Evolutionary conservation across 2,113 vertebrate genomes (phyloP), one percentile per base, ranked within the genome.

Genomic region (Perccottus glenii): DNA sequence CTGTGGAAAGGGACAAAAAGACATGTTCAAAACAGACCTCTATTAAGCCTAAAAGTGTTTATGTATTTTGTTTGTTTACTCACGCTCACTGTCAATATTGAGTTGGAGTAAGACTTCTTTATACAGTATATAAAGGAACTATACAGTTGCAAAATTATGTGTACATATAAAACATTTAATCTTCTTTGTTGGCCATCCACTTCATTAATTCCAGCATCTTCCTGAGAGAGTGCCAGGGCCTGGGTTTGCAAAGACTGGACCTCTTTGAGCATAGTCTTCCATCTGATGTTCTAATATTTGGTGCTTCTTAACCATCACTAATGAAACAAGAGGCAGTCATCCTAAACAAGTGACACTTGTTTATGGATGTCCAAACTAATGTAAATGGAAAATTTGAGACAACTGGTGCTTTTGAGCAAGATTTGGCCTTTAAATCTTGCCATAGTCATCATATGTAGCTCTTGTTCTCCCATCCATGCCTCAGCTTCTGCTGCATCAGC

Each of bases 391-490:
- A 2, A 0, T 3, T 5, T 14, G 11, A 48, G 4, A 66, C 40
- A 59, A 1, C 38, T 27, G 0, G 5, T 0, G 42, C n/a, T 73
- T 7, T n/a, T 60, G 63, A 62, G 35, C 42, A 73, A 33, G 63
- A 97, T 94, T 97, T 98, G 15, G 95, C 96, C 68, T 96, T 98
- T 83, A 98, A 90, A 84, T 98, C 96, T 70, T 96, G 75, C 96
- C 96, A 0, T 95, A 1, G 95, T 93, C 93, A 98, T 96, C 96
- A 98, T 98, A 85, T 98, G 96, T 11, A 98, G 85, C 85, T 98
- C 96, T 83, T 98, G 96, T 73, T 98, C 96, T 1, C 96, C 96
- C 96, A 98, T 98, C 96, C 96, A 98, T 16, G 95, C 95, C 85
- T 98, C 96, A 0, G 95, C 95, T 77, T 97, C 96, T 0, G 95